These are phyloP conservation scores for Gnathochromis pfefferi DNA, from an alignment of 2,113 vertebrate species.

Conservation along the genomic window DNA sequence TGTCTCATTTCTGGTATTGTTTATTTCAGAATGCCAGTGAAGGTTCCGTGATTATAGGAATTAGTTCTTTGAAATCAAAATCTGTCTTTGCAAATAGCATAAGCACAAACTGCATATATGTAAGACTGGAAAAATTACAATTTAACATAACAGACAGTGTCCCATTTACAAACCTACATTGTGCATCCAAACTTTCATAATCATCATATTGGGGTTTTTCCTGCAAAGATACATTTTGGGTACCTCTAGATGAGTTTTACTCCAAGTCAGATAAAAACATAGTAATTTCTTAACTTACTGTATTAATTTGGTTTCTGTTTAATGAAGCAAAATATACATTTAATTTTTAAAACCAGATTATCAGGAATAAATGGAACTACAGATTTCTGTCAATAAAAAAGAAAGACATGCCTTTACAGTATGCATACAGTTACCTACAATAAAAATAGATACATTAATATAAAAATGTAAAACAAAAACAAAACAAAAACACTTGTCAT, in stretches of 20 bases:
- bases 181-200: background rate
- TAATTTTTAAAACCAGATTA: background rate
- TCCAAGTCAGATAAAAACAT: background rate
- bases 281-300: background rate
- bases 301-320: background rate
- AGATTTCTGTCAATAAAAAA: background rate
- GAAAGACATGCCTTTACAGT: rapidly evolving
- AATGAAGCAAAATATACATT: background rate
- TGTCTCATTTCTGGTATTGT: background rate
- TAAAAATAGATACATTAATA: background rate
- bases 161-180: background rate
- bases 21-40: background rate
- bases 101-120: background rate
- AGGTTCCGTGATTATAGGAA: background rate
- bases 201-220: background rate
- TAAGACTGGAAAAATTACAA: background rate
- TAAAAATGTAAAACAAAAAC: background rate
- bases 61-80: background rate
- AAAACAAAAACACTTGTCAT: rapidly evolving
- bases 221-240: background rate
- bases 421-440: background rate
- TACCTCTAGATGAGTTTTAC: background rate
- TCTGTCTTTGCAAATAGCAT: background rate
- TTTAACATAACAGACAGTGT: background rate
- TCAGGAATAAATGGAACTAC: background rate